These are phyloP conservation scores for Nephrotoma guestfalica DNA, from an alignment of 2,888 invertebrate species.

Conservation along the genomic window DNA sequence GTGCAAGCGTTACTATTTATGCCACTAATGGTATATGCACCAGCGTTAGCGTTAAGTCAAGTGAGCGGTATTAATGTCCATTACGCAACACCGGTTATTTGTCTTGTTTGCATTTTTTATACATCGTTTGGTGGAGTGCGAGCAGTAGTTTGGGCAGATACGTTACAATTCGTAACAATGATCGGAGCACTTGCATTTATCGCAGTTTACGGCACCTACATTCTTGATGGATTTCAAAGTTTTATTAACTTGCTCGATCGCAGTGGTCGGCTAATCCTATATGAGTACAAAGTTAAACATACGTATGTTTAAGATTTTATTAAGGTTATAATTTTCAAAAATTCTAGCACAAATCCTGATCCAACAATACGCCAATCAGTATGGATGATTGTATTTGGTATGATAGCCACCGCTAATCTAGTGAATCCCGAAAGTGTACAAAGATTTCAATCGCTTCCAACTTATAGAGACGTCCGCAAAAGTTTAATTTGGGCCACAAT, in stretches of 20 bases:
- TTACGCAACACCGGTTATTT: background rate
- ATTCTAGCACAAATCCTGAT: conserved; percentile 42
- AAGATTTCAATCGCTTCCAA: conserved; percentile 31
- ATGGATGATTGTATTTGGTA: conserved; percentile 41
- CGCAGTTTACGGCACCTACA: conserved; percentile 23
- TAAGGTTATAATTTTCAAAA: too few species aligned
- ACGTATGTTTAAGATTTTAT: too few species aligned
- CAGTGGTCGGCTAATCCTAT: conserved; percentile 41
- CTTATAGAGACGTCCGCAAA: background rate
- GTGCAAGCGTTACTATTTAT: conserved; percentile 21
- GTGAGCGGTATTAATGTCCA: background rate
- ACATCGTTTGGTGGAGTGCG: background rate
- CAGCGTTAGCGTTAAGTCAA: conserved; percentile 21
- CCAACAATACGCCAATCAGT: conserved; percentile 43
- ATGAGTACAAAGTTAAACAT: conserved; percentile 33
- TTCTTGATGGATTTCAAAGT: conserved; percentile 39
- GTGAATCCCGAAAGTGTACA: conserved; percentile 44
- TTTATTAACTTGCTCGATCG: conserved; percentile 41
- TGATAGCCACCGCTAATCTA: conserved; percentile 39
- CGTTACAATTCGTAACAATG: conserved; percentile 41
- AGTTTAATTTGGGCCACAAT: background rate
- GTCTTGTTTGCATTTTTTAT: background rate
- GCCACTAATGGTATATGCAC: conserved; percentile 32
- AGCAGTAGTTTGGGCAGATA: conserved; percentile 12
- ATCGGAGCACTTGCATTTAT: conserved; percentile 38